Percentiles rank a stretch among this genome's conserved stretches.
Conservation (phyloP, 2,113 vertebrate genomes). For the Ageneiosus marmoratus region DNA sequence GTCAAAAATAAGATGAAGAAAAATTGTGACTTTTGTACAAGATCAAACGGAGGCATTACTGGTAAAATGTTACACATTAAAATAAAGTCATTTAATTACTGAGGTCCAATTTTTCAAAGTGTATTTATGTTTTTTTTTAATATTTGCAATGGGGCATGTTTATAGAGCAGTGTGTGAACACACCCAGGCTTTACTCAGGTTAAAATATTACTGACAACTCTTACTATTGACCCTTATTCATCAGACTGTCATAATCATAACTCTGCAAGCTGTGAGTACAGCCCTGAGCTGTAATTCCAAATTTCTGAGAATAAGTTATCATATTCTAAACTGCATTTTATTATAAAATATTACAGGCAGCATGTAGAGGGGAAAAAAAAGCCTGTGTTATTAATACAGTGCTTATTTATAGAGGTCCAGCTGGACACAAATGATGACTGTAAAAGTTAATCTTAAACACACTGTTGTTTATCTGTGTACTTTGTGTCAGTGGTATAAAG, state of each 20-base stretch:
- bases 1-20: background rate
- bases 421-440: background rate
- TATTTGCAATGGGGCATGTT: background rate
- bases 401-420: background rate
- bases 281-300: background rate
- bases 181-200: background rate
- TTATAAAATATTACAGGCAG: background rate
- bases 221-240: background rate
- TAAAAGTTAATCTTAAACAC: conserved; percentile 20
- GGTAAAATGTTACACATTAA: background rate
- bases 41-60: background rate
- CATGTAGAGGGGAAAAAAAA: background rate
- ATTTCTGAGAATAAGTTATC: background rate
- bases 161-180: background rate
- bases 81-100: background rate
- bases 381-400: background rate
- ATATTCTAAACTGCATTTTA: background rate
- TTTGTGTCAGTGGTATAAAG: conserved; percentile 14
- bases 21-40: background rate
- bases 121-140: background rate
- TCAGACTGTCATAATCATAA: background rate
- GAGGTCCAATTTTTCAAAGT: background rate
- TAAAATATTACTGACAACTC: background rate
- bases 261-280: background rate
- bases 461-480: background rate